A percentile compares a stretch with the other conserved stretches of the same genome.
phyloP scores from a whole-genome alignment of 2,113 vertebrate genomes.

The Ceyx margarethae region DNA sequence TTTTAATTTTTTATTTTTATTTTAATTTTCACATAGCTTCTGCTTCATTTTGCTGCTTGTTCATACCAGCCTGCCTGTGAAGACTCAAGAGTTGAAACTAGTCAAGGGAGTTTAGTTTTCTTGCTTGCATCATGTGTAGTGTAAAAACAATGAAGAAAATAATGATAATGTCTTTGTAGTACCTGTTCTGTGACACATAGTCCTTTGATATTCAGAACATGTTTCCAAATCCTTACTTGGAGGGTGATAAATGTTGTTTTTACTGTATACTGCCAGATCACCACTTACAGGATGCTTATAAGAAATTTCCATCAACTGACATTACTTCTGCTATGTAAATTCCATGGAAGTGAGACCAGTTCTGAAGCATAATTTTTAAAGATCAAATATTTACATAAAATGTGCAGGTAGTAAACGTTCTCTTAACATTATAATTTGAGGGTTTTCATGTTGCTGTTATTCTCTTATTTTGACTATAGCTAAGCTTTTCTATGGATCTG shows the following conservation, averaged over 20 bases:
- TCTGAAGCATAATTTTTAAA: not conserved
- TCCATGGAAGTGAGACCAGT: not conserved
- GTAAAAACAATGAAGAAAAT: not conserved
- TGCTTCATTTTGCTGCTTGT: not conserved
- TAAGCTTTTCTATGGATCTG: not conserved
- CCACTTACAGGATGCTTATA: not conserved
- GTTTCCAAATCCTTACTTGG: not conserved
- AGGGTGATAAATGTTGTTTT: not conserved
- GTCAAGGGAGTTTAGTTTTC: not conserved
- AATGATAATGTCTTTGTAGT: not conserved
- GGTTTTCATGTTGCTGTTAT: accelerated
- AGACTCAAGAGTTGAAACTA: conserved; percentile 1
- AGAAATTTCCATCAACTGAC: not conserved
- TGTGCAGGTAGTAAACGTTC: not conserved
- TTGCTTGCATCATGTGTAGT: conserved; percentile 14
- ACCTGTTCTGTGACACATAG: not conserved
- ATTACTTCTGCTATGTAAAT: not conserved
- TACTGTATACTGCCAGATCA: not conserved
- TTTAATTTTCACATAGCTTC: conserved; percentile 16
- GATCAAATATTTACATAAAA: not conserved
- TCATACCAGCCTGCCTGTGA: conserved; percentile 31
- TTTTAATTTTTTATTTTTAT: not conserved
- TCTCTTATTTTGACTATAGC: not conserved
- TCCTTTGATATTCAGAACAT: not conserved
- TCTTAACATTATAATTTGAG: not conserved